Conservation (phyloP, 2,113 vertebrate genomes). For the Carlito syrichta region DNA sequence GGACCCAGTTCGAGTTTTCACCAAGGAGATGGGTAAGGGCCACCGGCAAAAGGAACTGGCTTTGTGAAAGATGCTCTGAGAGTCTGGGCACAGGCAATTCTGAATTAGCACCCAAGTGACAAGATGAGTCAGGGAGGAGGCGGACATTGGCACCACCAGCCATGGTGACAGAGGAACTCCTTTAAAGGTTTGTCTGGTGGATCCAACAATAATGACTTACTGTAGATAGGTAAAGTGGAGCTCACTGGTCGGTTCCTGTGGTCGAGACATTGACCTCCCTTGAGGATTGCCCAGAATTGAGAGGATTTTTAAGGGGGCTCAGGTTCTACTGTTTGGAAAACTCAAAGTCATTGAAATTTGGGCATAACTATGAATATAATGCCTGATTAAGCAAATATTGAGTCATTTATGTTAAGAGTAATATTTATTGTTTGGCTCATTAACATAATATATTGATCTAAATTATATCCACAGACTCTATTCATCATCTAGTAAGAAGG, state of each 20-base stretch:
- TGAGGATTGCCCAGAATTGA: not conserved
- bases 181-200: not conserved
- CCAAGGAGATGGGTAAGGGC: not conserved
- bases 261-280: not conserved
- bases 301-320: not conserved
- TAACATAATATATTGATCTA: not conserved
- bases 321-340: not conserved
- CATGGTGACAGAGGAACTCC: not conserved
- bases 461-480: not conserved
- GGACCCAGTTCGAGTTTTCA: not conserved
- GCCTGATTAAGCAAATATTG: constrained; percentile 1
- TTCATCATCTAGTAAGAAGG: not conserved
- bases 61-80: not conserved
- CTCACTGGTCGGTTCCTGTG: not conserved
- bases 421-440: not conserved
- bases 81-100: not conserved
- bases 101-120: not conserved
- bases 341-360: not conserved
- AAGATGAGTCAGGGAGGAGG: not conserved
- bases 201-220: not conserved
- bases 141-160: not conserved
- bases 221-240: not conserved
- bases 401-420: not conserved
- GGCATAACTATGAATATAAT: not conserved
- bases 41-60: not conserved